Conservation (phyloP, 2,113 vertebrate species). For the Dasypus novemcinctus region DNA sequence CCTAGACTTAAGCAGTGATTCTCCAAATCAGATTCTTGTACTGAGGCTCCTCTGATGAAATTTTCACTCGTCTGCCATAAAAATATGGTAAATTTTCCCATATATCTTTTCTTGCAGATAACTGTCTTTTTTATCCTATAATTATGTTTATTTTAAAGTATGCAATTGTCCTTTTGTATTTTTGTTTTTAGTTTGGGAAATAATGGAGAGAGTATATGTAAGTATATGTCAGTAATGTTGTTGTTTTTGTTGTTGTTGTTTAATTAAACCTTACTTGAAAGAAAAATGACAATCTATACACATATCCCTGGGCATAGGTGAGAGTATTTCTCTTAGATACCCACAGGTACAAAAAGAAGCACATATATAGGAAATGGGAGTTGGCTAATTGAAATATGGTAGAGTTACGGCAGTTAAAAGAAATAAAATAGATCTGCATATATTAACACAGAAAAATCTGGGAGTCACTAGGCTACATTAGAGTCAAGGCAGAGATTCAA, state of each 20-base stretch:
- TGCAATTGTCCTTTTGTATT: neutral
- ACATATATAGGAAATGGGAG: neutral
- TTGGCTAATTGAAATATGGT: neutral
- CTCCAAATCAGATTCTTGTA: neutral
- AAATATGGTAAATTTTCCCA: neutral
- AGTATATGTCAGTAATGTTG: neutral
- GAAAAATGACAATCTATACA: neutral
- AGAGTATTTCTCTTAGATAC: neutral
- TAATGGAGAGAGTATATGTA: neutral
- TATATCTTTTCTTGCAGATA: neutral
- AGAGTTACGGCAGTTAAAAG: neutral
- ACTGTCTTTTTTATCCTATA: neutral
- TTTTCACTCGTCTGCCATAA: neutral
- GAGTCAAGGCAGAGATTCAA: neutral
- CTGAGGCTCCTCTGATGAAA: neutral
- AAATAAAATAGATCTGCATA: neutral
- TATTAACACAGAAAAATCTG: neutral
- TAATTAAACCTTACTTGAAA: neutral
- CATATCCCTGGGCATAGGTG: neutral
- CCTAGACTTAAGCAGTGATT: neutral
- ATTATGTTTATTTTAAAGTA: neutral
- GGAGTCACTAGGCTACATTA: neutral
- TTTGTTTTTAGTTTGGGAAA: slow-evolving; percentile 24
- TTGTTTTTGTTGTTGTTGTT: neutral
- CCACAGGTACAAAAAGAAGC: neutral